These are phyloP conservation scores for Dermatophagoides farinae DNA, from an alignment of 1,140 invertebrate species.

Conservation along the genomic window DNA sequence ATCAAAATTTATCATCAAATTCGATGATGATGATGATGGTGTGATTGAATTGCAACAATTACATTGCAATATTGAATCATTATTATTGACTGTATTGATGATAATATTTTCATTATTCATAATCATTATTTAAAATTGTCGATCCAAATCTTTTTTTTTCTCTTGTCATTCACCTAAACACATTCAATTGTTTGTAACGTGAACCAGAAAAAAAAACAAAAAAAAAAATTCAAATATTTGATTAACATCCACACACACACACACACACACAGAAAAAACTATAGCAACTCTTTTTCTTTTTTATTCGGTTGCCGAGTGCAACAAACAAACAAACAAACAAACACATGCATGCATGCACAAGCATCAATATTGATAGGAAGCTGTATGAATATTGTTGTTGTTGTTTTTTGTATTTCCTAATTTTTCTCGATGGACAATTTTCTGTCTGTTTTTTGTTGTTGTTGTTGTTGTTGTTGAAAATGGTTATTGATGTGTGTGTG, in stretches of 20 bases:
- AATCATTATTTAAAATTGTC: background rate
- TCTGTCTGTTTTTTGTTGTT: too few species aligned
- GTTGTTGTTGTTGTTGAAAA: too few species aligned
- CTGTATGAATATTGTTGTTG: background rate
- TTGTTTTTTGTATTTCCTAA: too few species aligned
- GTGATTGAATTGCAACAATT: background rate
- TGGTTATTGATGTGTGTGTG: too few species aligned
- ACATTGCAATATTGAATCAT: background rate
- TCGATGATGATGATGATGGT: background rate
- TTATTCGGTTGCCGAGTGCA: too few species aligned
- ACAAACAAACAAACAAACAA: background rate
- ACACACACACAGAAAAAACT: too few species aligned
- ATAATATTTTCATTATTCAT: background rate
- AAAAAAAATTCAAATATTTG: too few species aligned
- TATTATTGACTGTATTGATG: background rate
- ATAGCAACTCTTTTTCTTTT: too few species aligned
- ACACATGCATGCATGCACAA: background rate
- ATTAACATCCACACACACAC: too few species aligned
- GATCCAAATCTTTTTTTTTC: background rate
- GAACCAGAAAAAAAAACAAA: too few species aligned
- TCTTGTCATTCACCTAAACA: background rate
- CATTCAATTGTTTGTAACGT: background rate
- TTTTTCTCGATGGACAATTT: background rate
- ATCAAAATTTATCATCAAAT: background rate
- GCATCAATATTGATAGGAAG: background rate